phyloP scores from a whole-genome alignment of 2,888 invertebrate genomes.

The Brachyptera risi region DNA sequence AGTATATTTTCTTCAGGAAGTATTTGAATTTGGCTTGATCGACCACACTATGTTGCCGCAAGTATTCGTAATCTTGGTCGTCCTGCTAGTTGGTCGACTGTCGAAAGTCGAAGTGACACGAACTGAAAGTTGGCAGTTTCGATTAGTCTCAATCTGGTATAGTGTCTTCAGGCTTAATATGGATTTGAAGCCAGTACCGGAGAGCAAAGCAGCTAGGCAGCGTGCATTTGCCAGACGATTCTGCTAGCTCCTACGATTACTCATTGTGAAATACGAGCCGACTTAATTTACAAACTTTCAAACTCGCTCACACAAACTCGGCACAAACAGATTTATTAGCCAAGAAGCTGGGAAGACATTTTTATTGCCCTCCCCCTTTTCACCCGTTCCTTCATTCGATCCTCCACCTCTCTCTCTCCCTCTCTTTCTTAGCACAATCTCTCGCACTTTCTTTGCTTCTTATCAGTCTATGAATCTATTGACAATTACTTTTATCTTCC shows the following conservation, averaged over 20 bases:
- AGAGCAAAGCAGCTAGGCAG: not conserved
- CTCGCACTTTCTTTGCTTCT: not conserved
- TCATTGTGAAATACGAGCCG: constrained; percentile 20
- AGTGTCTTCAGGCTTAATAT: too few species aligned
- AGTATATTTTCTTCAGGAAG: too few species aligned
- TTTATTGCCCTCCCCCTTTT: constrained; percentile 15
- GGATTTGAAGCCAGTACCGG: not conserved
- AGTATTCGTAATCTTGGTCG: too few species aligned
- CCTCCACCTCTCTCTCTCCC: not conserved
- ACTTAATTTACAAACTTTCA: constrained; percentile 21
- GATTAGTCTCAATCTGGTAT: too few species aligned
- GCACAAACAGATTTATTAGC: constrained; percentile 19
- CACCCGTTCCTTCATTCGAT: not conserved
- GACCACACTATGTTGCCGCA: too few species aligned
- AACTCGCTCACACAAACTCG: constrained; percentile 21
- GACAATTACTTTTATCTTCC: too few species aligned
- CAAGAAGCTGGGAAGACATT: constrained; percentile 21
- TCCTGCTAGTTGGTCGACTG: too few species aligned
- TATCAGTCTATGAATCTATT: constrained; percentile 13
- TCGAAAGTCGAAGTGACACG: too few species aligned
- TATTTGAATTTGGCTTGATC: too few species aligned
- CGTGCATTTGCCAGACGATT: constrained; percentile 3
- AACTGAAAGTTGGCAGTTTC: too few species aligned
- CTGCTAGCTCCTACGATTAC: constrained; percentile 6
- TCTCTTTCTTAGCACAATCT: not conserved